Percentiles rank a stretch among this genome's conserved stretches.
These are phyloP conservation scores for Platanista minor DNA, from an alignment of 2,113 vertebrate species.

Conservation along the genomic window DNA sequence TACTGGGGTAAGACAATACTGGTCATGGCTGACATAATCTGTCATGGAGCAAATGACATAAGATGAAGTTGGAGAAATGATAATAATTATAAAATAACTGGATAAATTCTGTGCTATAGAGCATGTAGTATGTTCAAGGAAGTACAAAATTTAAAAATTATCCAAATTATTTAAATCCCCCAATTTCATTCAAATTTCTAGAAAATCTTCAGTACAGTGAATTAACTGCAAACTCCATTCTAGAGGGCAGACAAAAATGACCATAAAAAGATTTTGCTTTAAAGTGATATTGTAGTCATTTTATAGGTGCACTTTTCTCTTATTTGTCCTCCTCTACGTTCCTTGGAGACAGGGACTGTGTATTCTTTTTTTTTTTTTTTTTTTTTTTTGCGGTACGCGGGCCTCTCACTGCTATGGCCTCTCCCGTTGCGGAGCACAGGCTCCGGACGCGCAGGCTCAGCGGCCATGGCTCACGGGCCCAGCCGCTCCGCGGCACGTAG, in stretches of 20 bases:
- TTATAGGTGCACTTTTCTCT: background rate
- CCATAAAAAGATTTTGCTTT: background rate
- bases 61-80: background rate
- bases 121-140: background rate
- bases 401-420: no score
- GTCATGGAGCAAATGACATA: background rate
- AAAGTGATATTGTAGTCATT: background rate
- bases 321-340: background rate
- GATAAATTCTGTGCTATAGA: background rate
- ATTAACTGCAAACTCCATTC: background rate
- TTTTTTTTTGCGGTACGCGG: no score
- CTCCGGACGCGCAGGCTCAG: no score
- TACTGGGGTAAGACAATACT: background rate
- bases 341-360: background rate
- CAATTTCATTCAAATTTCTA: background rate
- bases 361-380: no score
- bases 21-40: background rate
- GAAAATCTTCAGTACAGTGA: background rate
- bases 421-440: no score
- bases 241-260: background rate
- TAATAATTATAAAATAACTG: background rate
- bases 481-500: no score
- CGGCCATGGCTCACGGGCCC: no score
- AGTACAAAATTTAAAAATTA: background rate
- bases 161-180: background rate